Evolutionary conservation across 2,113 vertebrate species (phyloP).

Genomic region (Glaucidium brasilianum): DNA sequence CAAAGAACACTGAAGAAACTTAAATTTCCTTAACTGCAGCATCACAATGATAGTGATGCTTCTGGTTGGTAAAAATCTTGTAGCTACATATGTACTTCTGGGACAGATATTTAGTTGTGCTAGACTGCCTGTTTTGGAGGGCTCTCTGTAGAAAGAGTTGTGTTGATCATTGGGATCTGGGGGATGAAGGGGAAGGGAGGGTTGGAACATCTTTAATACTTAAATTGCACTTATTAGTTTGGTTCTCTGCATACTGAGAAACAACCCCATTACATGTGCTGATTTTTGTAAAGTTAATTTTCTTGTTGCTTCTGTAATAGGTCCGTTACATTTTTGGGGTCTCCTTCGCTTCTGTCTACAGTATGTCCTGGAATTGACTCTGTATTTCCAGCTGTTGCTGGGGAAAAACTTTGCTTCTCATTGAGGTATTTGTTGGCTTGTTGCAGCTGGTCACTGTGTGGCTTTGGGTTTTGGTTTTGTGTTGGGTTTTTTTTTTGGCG

Average conservation of each 20-base stretch:
- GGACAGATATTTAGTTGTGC: not conserved
- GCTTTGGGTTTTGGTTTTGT: not conserved
- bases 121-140: not conserved
- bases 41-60: not conserved
- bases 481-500: not conserved
- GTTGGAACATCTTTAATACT: not conserved
- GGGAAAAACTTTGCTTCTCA: not conserved
- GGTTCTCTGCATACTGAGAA: not conserved
- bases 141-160: not conserved
- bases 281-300: not conserved
- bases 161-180: not conserved
- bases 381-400: not conserved
- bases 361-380: not conserved
- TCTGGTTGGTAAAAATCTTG: not conserved
- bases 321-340: not conserved
- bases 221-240: not conserved
- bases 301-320: not conserved
- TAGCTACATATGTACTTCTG: not conserved
- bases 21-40: not conserved
- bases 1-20: not conserved
- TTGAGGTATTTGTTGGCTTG: not conserved
- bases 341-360: not conserved
- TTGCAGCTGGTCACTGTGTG: slow-evolving; percentile 3
- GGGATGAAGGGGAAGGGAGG: not conserved
- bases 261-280: not conserved